Percentiles rank a stretch among this genome's conserved stretches.
Evolutionary conservation across 2,888 invertebrate genomes (phyloP).

Genomic region (Siphlonurus alternatus): DNA sequence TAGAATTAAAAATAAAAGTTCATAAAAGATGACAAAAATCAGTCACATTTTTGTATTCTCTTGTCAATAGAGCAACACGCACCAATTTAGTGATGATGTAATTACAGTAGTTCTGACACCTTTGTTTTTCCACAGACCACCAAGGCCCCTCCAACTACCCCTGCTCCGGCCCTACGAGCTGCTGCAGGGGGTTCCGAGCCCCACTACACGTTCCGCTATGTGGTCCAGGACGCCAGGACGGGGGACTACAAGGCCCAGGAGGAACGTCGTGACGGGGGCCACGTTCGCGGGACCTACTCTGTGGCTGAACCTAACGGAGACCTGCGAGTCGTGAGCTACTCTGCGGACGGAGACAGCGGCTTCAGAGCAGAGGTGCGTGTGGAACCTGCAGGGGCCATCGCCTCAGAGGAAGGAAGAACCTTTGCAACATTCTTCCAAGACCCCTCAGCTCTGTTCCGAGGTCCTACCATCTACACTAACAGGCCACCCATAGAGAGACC

Average conservation of each 20-base stretch:
- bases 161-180: not conserved
- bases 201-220: conserved; percentile 14
- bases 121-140: no score
- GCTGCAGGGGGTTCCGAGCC: not conserved
- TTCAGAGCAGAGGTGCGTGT: conserved; percentile 18
- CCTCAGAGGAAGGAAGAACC: conserved; percentile 3
- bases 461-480: not conserved
- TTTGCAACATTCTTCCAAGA: not conserved
- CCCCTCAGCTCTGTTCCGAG: not conserved
- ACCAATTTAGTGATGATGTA: no score
- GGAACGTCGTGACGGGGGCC: conserved; percentile 17
- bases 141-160: not conserved
- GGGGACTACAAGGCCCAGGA: conserved; percentile 18
- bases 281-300: conserved; percentile 17
- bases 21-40: no score
- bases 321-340: conserved; percentile 18
- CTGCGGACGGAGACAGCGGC: conserved; percentile 17
- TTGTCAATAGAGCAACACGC: no score
- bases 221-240: conserved; percentile 15
- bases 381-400: conserved; percentile 6
- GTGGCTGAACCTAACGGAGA: conserved; percentile 19
- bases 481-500: not conserved
- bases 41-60: no score
- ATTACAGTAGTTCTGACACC: no score
- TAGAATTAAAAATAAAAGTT: no score